phyloP scores from a whole-genome alignment of 2,113 vertebrate species.

The Pteruthius melanotis region DNA sequence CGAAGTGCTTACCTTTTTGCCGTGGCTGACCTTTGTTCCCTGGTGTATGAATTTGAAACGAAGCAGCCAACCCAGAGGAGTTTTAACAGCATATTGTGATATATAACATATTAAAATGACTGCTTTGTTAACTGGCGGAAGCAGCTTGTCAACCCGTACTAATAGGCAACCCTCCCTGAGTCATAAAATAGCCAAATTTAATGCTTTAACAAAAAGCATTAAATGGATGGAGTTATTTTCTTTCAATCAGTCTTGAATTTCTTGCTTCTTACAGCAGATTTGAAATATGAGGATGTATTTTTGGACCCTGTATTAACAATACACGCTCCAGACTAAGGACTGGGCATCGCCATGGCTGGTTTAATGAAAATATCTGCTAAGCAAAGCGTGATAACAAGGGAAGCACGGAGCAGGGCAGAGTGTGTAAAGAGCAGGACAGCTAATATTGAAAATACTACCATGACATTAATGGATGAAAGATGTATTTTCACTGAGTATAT shows the following conservation, averaged over 20 bases:
- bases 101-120: neutral
- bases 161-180: neutral
- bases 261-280: neutral
- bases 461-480: neutral
- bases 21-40: constrained; percentile 16
- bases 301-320: neutral
- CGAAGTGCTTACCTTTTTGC: neutral
- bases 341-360: neutral
- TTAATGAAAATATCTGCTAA: constrained; percentile 5
- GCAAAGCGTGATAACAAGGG: neutral
- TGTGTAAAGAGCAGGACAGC: neutral
- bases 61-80: constrained; percentile 6
- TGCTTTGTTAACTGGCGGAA: neutral
- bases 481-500: neutral
- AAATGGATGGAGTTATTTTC: neutral
- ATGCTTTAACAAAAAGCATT: constrained; percentile 3
- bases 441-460: neutral
- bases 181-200: constrained; percentile 33
- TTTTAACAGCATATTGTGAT: constrained; percentile 21
- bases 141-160: constrained; percentile 5
- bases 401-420: neutral
- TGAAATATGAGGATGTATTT: neutral
- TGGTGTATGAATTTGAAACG: neutral
- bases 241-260: neutral
- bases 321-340: neutral